Base-by-base conservation (phyloP, 2,888 invertebrate genomes). In the Dryococelus australis region DNA sequence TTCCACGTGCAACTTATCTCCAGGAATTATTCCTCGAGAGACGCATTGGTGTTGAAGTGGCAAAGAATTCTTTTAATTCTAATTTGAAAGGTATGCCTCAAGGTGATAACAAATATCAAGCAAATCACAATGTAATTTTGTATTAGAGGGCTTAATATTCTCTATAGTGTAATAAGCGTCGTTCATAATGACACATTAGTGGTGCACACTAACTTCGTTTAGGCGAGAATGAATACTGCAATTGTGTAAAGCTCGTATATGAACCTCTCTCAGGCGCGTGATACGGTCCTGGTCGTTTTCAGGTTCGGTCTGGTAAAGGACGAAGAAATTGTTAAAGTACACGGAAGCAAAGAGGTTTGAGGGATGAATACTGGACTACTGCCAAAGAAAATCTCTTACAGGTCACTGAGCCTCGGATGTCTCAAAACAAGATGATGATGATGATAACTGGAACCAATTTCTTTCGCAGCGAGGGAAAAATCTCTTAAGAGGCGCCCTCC, bases 321-420 rank as follows among this genome's bases (percentile, higher is more conserved):
- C 16, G 65, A 65, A 65, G 65, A 65, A 65, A 65, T 65, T 65
- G 65, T 24, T 65, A 65, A 65, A 65, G 65, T 65, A 65, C 65
- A 3, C 24, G 65, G 65, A n/a, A n/a, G 65, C 20, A 65, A 65
- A 65, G 65, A 65, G 6, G 65, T n/a, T 65, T n/a, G 65, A 24
- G 65, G 16, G 16, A 65, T 8, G 65, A 65, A 65, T 65, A 65
- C 16, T 65, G 65, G 65, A 65, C 20, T 24, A 24, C 65, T 65
- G 65, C 65, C 65, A 65, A 65, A 65, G 65, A 65, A 65, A 65
- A 65, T 65, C 65, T 65, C 65, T 65, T 65, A 65, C 65, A 65
- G 65, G 65, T 65, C 65, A 65, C 24, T n/a, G 65, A 65, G 65
- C n/a, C 65, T 65, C 65, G n/a, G 24, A 65, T 65, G 65, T 65